Evolutionary conservation across 2,888 invertebrate species (phyloP).

Genomic region (Aphodius granarius): DNA sequence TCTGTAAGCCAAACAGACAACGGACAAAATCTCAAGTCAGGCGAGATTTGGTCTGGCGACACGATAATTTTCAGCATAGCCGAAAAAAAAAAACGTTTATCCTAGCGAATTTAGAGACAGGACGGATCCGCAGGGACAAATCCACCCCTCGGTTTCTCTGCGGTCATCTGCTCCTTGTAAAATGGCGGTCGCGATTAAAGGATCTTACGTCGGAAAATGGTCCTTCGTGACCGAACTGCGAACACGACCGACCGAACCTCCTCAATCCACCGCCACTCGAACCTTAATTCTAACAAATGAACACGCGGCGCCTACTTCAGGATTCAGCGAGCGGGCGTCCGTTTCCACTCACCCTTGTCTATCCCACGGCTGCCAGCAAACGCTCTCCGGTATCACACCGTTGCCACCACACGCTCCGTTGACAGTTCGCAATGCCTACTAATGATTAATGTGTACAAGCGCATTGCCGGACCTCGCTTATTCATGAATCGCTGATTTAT

Average conservation of each 20-base stretch:
- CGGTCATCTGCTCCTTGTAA: slow-evolving; percentile 8
- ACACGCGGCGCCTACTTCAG: slow-evolving; percentile 25
- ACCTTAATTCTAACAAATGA: slow-evolving; percentile 29
- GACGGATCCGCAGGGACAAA: neutral
- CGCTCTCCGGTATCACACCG: neutral
- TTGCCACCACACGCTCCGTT: neutral
- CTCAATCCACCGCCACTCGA: slow-evolving; percentile 14
- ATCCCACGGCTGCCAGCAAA: slow-evolving; percentile 6
- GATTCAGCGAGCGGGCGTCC: slow-evolving; percentile 18
- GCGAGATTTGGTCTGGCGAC: neutral
- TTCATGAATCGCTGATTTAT: slow-evolving; percentile 36
- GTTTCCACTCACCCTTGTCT: neutral
- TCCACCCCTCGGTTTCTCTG: neutral
- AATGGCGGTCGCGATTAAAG: slow-evolving; percentile 28
- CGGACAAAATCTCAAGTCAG: neutral
- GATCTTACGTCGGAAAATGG: slow-evolving; percentile 26
- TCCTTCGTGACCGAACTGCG: slow-evolving; percentile 27
- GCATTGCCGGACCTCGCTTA: slow-evolving; percentile 34
- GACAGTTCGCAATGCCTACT: slow-evolving; percentile 27
- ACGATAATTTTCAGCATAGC: neutral
- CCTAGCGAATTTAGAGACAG: neutral
- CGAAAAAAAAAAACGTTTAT: neutral
- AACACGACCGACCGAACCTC: slow-evolving; percentile 15
- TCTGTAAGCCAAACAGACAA: neutral
- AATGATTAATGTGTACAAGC: slow-evolving; percentile 36